A percentile compares a stretch with the other conserved stretches of the same genome.
Evolutionary conservation across 2,888 invertebrate species (phyloP).

Genomic region (Drosophila neutralis): DNA sequence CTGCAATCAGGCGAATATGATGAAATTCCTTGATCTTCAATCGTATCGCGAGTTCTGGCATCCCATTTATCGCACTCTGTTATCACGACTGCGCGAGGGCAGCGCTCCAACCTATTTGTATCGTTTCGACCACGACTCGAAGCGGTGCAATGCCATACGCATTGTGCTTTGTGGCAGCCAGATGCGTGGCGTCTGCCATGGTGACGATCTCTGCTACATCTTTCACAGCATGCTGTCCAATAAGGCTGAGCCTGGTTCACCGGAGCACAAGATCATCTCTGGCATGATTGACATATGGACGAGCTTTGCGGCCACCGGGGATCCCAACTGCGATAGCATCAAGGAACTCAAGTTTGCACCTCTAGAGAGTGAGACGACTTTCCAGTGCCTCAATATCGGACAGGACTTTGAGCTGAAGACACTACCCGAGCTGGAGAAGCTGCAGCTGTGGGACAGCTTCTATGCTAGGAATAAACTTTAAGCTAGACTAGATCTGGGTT

Average conservation of each 20-base stretch:
- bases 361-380: constrained; percentile 46
- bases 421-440: constrained; percentile 78
- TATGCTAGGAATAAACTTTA: constrained; percentile 74
- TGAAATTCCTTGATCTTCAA: constrained; percentile 81
- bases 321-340: constrained; percentile 80
- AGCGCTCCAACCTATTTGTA: constrained; percentile 82
- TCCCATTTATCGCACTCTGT: constrained; percentile 79
- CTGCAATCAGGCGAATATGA: constrained; percentile 82
- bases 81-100: constrained; percentile 70
- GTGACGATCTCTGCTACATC: constrained; percentile 83
- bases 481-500: constrained; percentile 8
- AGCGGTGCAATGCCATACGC: constrained; percentile 76
- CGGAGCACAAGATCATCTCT: constrained; percentile 73
- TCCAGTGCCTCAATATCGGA: constrained; percentile 82
- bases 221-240: constrained; percentile 80
- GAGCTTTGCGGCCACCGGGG: constrained; percentile 79
- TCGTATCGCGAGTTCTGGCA: constrained; percentile 83
- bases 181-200: constrained; percentile 82
- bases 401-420: constrained; percentile 68
- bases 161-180: constrained; percentile 78
- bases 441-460: constrained; percentile 80
- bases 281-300: constrained; percentile 82
- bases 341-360: constrained; percentile 64
- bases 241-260: constrained; percentile 63
- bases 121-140: constrained; percentile 83